A percentile compares a stretch with the other conserved stretches of the same genome.
Conservation (phyloP, 2,888 invertebrate species). For the Epirrhoe tristata region DNA sequence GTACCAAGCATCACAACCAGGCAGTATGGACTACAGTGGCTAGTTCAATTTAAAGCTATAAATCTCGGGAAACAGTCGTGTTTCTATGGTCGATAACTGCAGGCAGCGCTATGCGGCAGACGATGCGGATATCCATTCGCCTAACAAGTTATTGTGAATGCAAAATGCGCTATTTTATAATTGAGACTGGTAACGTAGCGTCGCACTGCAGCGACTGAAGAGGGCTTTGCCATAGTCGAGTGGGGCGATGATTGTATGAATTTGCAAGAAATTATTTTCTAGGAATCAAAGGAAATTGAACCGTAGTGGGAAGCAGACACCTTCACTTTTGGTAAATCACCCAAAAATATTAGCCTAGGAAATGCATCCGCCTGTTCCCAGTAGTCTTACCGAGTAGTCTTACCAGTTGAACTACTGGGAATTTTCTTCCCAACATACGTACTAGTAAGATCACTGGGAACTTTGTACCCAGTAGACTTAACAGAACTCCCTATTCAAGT, state of each 20-base stretch:
- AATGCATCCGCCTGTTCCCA: background rate
- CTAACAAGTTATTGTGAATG: constrained; percentile 35
- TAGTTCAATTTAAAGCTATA: constrained; percentile 27
- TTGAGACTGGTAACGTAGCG: constrained; percentile 26
- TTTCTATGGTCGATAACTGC: constrained; percentile 38
- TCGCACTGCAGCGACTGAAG: constrained; percentile 27
- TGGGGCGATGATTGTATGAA: constrained; percentile 24
- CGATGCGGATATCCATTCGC: constrained; percentile 42
- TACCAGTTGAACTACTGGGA: too few species aligned
- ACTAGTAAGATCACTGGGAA: too few species aligned
- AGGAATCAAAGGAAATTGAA: constrained; percentile 5
- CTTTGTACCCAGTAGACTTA: too few species aligned
- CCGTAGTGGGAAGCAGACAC: background rate
- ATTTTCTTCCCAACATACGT: background rate
- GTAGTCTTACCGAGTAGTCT: too few species aligned
- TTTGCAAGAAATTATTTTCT: constrained; percentile 24
- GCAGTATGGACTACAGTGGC: background rate
- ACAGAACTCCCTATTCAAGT: too few species aligned
- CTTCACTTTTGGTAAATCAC: background rate
- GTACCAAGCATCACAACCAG: background rate
- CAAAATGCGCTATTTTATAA: constrained; percentile 34
- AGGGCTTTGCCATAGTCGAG: constrained; percentile 30
- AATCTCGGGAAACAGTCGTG: constrained; percentile 30
- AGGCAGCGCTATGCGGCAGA: constrained; percentile 42
- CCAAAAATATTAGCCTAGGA: background rate